phyloP scores from a whole-genome alignment of 1,140 invertebrate species.

The Manduca sexta region DNA sequence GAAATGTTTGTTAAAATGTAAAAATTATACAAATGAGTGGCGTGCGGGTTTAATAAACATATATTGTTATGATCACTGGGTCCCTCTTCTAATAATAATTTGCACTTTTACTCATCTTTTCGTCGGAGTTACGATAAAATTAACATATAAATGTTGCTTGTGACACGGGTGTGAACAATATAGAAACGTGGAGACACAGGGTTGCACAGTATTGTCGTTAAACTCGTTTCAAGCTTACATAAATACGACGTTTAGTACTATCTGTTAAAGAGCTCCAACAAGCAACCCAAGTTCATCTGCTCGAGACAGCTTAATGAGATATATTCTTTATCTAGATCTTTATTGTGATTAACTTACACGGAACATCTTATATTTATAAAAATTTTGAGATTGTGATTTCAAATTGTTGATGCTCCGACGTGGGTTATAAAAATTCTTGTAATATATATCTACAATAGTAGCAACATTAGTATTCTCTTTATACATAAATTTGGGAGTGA shows the following conservation, averaged over 20 bases:
- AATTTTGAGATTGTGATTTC: too few relatives aligned
- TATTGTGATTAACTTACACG: too few relatives aligned
- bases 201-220: background rate
- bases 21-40: constrained; percentile 59
- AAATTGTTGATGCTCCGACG: too few relatives aligned
- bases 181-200: background rate
- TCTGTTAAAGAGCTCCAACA: background rate
- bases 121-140: constrained; percentile 49
- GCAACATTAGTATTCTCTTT: too few relatives aligned
- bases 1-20: constrained; percentile 19
- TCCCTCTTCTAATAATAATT: constrained; percentile 26
- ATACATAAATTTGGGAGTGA: too few relatives aligned
- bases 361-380: too few relatives aligned
- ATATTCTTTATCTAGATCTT: background rate
- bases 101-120: constrained; percentile 62
- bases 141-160: constrained; percentile 51
- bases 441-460: too few relatives aligned
- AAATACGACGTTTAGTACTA: background rate
- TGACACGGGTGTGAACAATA: constrained; percentile 21
- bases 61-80: constrained; percentile 27
- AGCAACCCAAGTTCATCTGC: background rate
- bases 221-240: background rate
- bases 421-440: too few relatives aligned
- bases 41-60: constrained; percentile 34
- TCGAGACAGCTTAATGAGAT: background rate